Evolutionary conservation across 2,113 vertebrate species (phyloP).

Genomic region (Cyprinodon variegatus): DNA sequence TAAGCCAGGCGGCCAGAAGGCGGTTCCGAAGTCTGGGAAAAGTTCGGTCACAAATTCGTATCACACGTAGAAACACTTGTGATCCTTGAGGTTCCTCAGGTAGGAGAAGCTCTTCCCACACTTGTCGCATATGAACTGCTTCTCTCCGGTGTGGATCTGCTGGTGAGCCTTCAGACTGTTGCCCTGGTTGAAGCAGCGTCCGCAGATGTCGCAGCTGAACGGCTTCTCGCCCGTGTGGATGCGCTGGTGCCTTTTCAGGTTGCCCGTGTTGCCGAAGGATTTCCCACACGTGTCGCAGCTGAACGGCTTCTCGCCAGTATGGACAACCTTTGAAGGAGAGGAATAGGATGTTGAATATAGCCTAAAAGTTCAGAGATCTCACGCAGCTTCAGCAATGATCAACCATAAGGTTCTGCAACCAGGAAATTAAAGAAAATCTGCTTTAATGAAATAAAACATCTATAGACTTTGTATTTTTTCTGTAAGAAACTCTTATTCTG

Average conservation of each 20-base stretch:
- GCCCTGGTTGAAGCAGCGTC: conserved; percentile 79
- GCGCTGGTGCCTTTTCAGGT: conserved; percentile 83
- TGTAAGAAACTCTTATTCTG: too few species aligned
- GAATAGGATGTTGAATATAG: not conserved
- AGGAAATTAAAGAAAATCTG: not conserved
- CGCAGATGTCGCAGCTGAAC: conserved; percentile 72
- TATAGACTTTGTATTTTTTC: too few species aligned
- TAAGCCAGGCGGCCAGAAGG: too few species aligned
- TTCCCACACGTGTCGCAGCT: conserved; percentile 81
- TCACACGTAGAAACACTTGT: conserved; percentile 73
- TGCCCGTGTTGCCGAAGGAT: conserved; percentile 81
- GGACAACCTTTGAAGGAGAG: conserved; percentile 54
- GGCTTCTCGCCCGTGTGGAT: conserved; percentile 81
- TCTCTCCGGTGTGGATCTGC: conserved; percentile 79
- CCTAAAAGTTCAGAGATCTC: not conserved
- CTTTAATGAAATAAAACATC: too few species aligned
- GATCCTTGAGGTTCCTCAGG: conserved; percentile 77
- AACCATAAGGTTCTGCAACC: not conserved
- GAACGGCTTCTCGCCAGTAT: conserved; percentile 77
- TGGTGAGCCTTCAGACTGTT: conserved; percentile 81
- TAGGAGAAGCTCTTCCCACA: conserved; percentile 81
- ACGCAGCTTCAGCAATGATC: not conserved
- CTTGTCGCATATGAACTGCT: conserved; percentile 81
- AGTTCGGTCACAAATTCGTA: not conserved
- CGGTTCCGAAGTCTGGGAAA: not conserved